Base-by-base conservation (phyloP, 1,140 invertebrate genomes). In the Gerris buenoi region DNA sequence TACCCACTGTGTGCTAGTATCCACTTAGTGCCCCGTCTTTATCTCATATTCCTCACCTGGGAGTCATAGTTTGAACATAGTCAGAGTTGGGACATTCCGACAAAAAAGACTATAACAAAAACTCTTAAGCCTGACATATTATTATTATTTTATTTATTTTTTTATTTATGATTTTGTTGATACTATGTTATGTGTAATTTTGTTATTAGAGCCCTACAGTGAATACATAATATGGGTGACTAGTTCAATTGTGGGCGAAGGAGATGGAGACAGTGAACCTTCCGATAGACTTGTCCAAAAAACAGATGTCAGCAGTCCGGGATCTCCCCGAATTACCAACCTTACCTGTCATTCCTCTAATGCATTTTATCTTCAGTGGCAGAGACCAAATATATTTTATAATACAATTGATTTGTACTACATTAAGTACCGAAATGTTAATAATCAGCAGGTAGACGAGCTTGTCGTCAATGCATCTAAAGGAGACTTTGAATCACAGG, bases 211-310 rank as follows among this genome's bases (percentile, higher is more conserved):
- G 73, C 86, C 91, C 25, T 86, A 85, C 74, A 91, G 88, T 1
- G 83, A 89, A 60, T 94, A 94, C 76, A 88, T 87, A 76, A 85
- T 95, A 70, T 92, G 86, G 84, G 86, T 93, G 13, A 88, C 90
- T 73, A 91, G 90, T 18, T 85, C 83, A 72, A 88, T 87, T 10
- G 80, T 78, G 73, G 85, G 85, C 74, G 81, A 88, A 76, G 65
- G 68, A 27, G 67, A 70, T 57, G 57, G 61, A 60, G 87, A 89
- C 76, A 87, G 88, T 56, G 84, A 87, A 70, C 78, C 83, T 26
- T 92, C 90, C 10, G 84, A 87, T 69, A 78, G 83, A 1, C 81
- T 93, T 61, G 81, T 82, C 63, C 85, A 88, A 27, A 81, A 83
- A 65, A 93, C 91, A 1, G 91, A 95, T 77, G 87, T 94, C 29